Percentiles rank a stretch among this genome's conserved stretches.
Evolutionary conservation across 2,888 invertebrate species (phyloP).

Genomic region (Nesidiocoris tenuis): DNA sequence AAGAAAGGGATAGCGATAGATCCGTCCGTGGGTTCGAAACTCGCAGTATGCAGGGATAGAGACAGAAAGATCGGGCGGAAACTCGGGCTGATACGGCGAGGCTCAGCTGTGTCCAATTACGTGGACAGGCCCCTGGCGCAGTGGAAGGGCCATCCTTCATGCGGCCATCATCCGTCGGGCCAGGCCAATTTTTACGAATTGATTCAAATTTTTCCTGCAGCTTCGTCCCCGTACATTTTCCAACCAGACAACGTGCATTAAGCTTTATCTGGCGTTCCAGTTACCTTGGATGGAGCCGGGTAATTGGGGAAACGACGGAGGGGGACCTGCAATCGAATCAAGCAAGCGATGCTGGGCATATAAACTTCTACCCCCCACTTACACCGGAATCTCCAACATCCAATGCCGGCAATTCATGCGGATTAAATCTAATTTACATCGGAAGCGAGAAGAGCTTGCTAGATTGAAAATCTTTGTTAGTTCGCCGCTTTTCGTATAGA

Average conservation of each 20-base stretch:
- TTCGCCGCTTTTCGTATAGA: neutral
- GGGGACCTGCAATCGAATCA: slow-evolving; percentile 26
- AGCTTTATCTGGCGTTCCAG: neutral
- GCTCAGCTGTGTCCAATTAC: slow-evolving; percentile 44
- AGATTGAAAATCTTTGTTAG: neutral
- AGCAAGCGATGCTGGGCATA: slow-evolving; percentile 15
- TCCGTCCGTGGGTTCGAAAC: neutral
- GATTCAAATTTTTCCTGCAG: slow-evolving; percentile 24
- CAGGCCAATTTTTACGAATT: slow-evolving; percentile 35
- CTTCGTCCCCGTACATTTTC: slow-evolving; percentile 1
- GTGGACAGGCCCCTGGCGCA: slow-evolving; percentile 7
- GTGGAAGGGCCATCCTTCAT: slow-evolving; percentile 25
- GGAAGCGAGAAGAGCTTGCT: neutral
- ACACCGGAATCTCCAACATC: neutral
- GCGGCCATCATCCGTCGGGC: slow-evolving; percentile 32
- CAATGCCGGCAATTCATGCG: neutral
- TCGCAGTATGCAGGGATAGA: neutral
- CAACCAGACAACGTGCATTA: slow-evolving; percentile 1
- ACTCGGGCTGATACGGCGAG: slow-evolving; percentile 15
- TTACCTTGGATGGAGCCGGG: neutral
- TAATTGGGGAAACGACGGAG: slow-evolving; percentile 3
- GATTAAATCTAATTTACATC: neutral
- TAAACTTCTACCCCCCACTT: neutral
- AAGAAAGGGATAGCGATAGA: neutral
- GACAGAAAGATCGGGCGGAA: neutral